These are phyloP conservation scores for Aethina tumida DNA, from an alignment of 1,140 invertebrate species.

Conservation along the genomic window DNA sequence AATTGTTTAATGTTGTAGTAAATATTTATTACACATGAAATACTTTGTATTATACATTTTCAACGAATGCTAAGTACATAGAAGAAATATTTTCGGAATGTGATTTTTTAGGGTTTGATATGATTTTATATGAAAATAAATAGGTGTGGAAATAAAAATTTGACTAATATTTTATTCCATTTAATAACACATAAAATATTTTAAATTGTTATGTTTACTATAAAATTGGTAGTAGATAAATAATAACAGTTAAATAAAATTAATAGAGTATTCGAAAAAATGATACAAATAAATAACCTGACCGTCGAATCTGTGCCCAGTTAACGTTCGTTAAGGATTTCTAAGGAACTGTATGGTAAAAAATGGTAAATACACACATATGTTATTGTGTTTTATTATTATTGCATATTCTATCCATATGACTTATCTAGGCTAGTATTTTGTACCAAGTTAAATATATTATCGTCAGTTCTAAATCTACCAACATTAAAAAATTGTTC, in stretches of 20 bases:
- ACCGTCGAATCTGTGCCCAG: neutral
- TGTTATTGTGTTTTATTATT: too few species aligned
- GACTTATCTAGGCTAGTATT: too few species aligned
- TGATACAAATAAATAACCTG: slow-evolving; percentile 1
- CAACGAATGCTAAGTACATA: slow-evolving; percentile 11
- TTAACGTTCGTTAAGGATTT: too few species aligned
- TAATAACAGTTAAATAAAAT: slow-evolving; percentile 7
- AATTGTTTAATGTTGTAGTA: slow-evolving; percentile 14
- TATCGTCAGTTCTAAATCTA: too few species aligned
- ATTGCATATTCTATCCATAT: too few species aligned
- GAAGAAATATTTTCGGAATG: slow-evolving; percentile 8
- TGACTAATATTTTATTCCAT: slow-evolving; percentile 10
- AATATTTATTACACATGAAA: slow-evolving; percentile 14
- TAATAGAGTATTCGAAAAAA: slow-evolving; percentile 9
- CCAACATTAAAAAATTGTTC: too few species aligned
- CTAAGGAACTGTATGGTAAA: too few species aligned
- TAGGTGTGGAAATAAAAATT: slow-evolving; percentile 14
- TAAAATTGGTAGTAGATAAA: slow-evolving; percentile 1
- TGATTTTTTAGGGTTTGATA: slow-evolving; percentile 17
- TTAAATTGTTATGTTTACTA: neutral
- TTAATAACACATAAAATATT: slow-evolving; percentile 14
- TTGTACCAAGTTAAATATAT: too few species aligned
- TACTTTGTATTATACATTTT: slow-evolving; percentile 12
- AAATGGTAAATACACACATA: too few species aligned
- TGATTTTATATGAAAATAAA: slow-evolving; percentile 14